phyloP scores from a whole-genome alignment of 2,113 vertebrate species.

The Zapornia atra region DNA sequence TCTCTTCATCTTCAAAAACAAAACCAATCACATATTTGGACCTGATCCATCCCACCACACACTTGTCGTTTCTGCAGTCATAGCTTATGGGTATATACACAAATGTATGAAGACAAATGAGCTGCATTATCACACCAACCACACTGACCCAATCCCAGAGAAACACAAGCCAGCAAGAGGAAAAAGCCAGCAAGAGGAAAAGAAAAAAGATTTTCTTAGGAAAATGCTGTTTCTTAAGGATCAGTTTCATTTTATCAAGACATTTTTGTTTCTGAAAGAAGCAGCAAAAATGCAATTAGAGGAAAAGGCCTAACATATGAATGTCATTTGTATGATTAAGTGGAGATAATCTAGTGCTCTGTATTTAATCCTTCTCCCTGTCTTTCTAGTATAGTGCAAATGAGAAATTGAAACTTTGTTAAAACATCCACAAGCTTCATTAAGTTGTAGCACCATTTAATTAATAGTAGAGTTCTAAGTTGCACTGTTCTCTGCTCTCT shows the following conservation, averaged over 20 bases:
- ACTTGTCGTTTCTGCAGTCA: not conserved
- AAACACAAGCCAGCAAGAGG: not conserved
- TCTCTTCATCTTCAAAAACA: not conserved
- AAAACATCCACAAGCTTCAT: conserved; percentile 54
- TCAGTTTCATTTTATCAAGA: conserved; percentile 49
- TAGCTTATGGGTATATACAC: not conserved
- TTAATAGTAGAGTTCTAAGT: conserved; percentile 15
- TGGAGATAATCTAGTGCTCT: conserved; percentile 24
- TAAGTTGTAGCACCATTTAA: conserved; percentile 39
- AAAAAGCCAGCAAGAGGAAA: conserved; percentile 17
- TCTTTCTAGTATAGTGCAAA: conserved; percentile 29
- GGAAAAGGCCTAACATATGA: conserved; percentile 48
- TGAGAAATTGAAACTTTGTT: conserved; percentile 57
- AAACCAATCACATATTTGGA: not conserved
- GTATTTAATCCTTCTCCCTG: conserved; percentile 41
- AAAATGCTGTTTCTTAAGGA: conserved; percentile 57
- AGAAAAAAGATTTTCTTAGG: conserved; percentile 25
- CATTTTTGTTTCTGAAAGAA: conserved; percentile 68
- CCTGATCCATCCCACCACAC: not conserved
- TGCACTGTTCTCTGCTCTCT: not conserved
- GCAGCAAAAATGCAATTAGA: conserved; percentile 61
- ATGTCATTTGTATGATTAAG: conserved; percentile 59
- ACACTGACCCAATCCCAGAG: not conserved
- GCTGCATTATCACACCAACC: not conserved
- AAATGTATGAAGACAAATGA: not conserved